phyloP scores from a whole-genome alignment of 2,888 invertebrate genomes.

The Syrista parreyssii region DNA sequence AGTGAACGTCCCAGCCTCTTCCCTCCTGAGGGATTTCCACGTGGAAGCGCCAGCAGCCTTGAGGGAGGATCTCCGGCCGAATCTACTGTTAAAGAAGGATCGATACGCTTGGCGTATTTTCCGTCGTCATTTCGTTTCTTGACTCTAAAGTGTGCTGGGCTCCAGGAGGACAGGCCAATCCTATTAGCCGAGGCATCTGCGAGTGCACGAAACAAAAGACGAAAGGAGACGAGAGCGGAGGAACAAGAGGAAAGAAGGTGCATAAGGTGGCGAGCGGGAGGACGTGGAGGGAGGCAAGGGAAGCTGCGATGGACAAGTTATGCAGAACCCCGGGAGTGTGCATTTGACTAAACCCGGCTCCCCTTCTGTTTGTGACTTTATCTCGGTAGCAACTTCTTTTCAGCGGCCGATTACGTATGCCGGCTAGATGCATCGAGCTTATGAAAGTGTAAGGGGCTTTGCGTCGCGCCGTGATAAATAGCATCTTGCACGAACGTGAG shows the following conservation, averaged over 20 bases:
- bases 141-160: too few relatives aligned
- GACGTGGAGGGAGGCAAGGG: slow-evolving; percentile 43
- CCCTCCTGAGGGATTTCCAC: too few relatives aligned
- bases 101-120: too few relatives aligned
- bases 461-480: slow-evolving; percentile 45
- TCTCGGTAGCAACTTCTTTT: slow-evolving; percentile 50
- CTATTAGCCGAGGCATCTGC: too few relatives aligned
- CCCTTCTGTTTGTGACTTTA: slow-evolving; percentile 46
- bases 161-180: too few relatives aligned
- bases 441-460: slow-evolving; percentile 52
- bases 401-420: slow-evolving; percentile 55
- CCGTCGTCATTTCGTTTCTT: too few relatives aligned
- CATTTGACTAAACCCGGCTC: slow-evolving; percentile 56
- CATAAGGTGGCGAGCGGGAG: too few relatives aligned
- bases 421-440: slow-evolving; percentile 43
- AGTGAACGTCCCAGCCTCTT: too few relatives aligned
- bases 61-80: too few relatives aligned
- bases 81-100: too few relatives aligned
- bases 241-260: slow-evolving; percentile 11
- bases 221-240: slow-evolving; percentile 32
- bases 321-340: slow-evolving; percentile 56
- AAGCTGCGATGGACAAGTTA: slow-evolving; percentile 57
- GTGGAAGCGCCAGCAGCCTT: too few relatives aligned
- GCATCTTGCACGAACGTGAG: slow-evolving; percentile 17
- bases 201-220: too few relatives aligned